These are phyloP conservation scores for Syngnathoides biaculeatus DNA, from an alignment of 2,113 vertebrate genomes.

Conservation along the genomic window DNA sequence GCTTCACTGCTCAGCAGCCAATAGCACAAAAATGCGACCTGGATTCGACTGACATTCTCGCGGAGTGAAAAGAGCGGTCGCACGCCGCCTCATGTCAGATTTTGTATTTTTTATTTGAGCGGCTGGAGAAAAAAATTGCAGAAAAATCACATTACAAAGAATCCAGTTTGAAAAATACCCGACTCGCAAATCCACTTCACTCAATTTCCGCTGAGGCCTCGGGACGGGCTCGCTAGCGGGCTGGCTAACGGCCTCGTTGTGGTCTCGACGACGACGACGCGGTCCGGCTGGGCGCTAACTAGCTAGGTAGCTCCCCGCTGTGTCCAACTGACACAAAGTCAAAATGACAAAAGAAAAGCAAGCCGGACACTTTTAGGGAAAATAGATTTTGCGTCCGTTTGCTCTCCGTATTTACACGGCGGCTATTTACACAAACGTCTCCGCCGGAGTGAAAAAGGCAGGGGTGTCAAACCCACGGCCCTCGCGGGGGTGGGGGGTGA, in stretches of 20 bases:
- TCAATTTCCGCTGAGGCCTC: not conserved
- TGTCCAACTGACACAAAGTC: not conserved
- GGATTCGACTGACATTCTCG: no score
- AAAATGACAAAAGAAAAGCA: conserved; percentile 52
- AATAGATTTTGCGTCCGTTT: conserved; percentile 76
- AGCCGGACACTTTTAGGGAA: conserved; percentile 54
- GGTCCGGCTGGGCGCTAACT: not conserved
- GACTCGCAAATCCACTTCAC: not conserved
- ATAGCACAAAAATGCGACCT: no score
- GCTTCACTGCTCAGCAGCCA: no score
- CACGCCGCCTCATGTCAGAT: not conserved
- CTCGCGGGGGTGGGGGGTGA: no score
- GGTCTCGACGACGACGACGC: not conserved
- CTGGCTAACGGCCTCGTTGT: not conserved
- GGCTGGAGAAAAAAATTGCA: conserved; percentile 4
- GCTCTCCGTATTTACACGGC: conserved; percentile 68
- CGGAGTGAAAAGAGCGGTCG: not conserved
- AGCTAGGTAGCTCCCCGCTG: not conserved
- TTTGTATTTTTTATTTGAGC: not conserved
- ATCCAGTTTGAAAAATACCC: not conserved
- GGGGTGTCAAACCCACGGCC: no score
- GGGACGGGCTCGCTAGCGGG: not conserved
- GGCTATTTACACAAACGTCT: conserved; percentile 47
- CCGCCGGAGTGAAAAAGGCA: conserved; percentile 17
- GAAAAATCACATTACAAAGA: conserved; percentile 8